Evolutionary conservation across 2,113 vertebrate species (phyloP), one percentile per base, ranked within the genome.

Genomic region (Nannospalax galili): DNA sequence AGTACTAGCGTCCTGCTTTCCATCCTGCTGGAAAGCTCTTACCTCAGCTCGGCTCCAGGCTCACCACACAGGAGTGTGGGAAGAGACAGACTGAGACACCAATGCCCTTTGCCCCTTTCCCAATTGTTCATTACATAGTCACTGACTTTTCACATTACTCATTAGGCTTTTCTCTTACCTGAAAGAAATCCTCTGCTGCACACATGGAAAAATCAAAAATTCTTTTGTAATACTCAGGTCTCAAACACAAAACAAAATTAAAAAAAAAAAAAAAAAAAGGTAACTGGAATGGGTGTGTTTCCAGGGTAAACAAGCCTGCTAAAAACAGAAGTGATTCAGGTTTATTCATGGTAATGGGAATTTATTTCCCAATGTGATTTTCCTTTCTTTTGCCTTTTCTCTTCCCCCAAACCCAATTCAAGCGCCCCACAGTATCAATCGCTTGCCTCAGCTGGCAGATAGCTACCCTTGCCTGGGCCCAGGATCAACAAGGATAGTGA

Each of bases 141-240:
- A 1, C 45, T 92, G 79, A 82, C 65, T 84, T 81, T 86, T 79
- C 37, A 67, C 1, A 2, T 73, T 75, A 75, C 16, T 94, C 62
- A 73, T 28, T 91, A 5, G 15, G 52, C 84, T 92, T 91, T 93
- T 90, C 58, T 95, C 87, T 69, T 42, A 92, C 42, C 28, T 42
- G 30, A 85, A 96, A 94, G 65, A 89, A 93, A 89, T 32, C 1
- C 45, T 89, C 56, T 60, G 48, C 35, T 88, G 86, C 24, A 80
- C 77, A 92, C 16, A 82, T 17, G 37, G 7, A 52, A 58, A 24
- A 56, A 69, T 56, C 32, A 77, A 62, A 70, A 3, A 16, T 60
- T 90, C 65, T 60, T 80, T 90, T 52, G 60, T 19, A 94, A 86
- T 81, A 58, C 35, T 45, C 65, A 62, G 30, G 40, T 58, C 24